Evolutionary conservation across 2,888 invertebrate species (phyloP), one percentile per base, ranked within the genome.

Genomic region (Macrosoma leucophasiata): DNA sequence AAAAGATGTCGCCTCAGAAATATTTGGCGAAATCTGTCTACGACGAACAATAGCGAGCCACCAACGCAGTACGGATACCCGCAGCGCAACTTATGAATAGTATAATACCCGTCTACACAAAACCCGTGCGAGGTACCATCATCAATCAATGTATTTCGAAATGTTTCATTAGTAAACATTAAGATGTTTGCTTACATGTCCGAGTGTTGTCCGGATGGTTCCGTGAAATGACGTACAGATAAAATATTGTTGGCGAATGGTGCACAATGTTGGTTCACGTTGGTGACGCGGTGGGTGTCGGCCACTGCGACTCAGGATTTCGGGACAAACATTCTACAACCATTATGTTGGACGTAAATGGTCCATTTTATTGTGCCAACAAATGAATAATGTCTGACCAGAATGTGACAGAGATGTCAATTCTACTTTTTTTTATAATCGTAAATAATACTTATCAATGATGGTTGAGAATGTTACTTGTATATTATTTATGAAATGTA

Each of bases 111-210:
- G 52, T 53, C 63, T 58, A 69, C 74, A 78, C 74, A 75, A 76
- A 76, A 75, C 74, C 68, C 64, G 66, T 65, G 73, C 73, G 62
- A 58, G 49, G n/a, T 58, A 62, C 55, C 58, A 58, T 67, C 78
- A 84, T 82, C 82, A 77, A 82, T 82, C 82, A 82, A 73, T 77
- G 77, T 77, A 74, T 64, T 65, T 71, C 67, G 74, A 77, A 75
- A 79, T 75, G 76, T 81, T 82, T 79, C 81, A 84, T 84, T 82
- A 82, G 82, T 79, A 77, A 81, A 82, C 79, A 84, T 84, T 84
- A 81, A 84, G 82, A 84, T 84, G 82, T 82, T 82, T 82, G 77
- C 81, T 79, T 82, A 79, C 78, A 79, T 78, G 76, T 77, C 70
- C 70, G 58, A 69, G 63, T 75, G 74, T 70, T 81, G 76, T 73